A percentile compares a stretch with the other conserved stretches of the same genome.
Conservation (phyloP, 1,140 invertebrate species). For the Antheraea pernyi region DNA sequence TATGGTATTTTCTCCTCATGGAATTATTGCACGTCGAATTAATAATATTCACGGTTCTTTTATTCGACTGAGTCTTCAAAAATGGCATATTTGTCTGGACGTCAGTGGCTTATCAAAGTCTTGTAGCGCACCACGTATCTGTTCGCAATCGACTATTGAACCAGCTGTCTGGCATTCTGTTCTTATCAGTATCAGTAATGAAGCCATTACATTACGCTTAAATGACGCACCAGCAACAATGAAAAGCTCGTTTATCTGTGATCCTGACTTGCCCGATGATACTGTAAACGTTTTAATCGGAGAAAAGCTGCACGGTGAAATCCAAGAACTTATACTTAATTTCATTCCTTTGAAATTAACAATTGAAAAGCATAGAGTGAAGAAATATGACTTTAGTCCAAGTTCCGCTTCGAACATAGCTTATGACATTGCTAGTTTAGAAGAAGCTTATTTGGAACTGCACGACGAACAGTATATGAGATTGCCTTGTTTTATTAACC, state of each 20-base stretch:
- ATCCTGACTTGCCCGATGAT: conserved; percentile 53
- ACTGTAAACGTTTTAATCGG: conserved; percentile 52
- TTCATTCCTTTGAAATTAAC: conserved; percentile 57
- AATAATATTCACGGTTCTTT: conserved; percentile 38
- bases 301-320: conserved; percentile 58
- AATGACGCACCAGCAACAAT: conserved; percentile 47
- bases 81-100: conserved; percentile 65
- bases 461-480: conserved; percentile 55
- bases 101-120: conserved; percentile 43
- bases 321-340: conserved; percentile 65
- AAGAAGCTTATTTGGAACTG: conserved; percentile 55
- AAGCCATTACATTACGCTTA: conserved; percentile 50
- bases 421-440: conserved; percentile 52
- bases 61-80: conserved; percentile 55
- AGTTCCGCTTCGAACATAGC: conserved; percentile 50
- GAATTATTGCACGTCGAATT: conserved; percentile 46
- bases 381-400: conserved; percentile 39
- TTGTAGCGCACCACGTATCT: conserved; percentile 48
- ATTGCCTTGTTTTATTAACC: conserved; percentile 52
- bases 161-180: conserved; percentile 54
- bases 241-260: conserved; percentile 48
- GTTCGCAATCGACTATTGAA: conserved; percentile 44
- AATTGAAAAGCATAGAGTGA: conserved; percentile 30
- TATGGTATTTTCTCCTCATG: conserved; percentile 59
- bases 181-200: conserved; percentile 53